A percentile compares a stretch with the other conserved stretches of the same genome.
Conservation (phyloP, 2,888 invertebrate genomes). For the Hirtodrosophila trivittata region DNA sequence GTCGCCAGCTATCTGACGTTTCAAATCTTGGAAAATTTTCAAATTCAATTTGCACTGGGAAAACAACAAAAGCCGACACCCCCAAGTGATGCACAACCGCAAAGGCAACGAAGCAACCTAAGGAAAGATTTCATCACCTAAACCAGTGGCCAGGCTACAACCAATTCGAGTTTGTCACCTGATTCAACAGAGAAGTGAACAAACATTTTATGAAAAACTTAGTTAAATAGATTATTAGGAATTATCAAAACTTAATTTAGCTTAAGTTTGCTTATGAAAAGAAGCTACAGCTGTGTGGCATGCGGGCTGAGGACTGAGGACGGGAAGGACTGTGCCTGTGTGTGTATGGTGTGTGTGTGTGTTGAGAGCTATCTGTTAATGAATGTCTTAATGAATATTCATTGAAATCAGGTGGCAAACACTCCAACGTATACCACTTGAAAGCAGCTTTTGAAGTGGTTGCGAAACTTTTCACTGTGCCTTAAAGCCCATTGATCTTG, state of each 20-base stretch:
- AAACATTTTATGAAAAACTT: conserved; percentile 72
- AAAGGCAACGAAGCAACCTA: conserved; percentile 9
- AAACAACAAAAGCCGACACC: conserved; percentile 58
- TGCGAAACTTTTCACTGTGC: conserved; percentile 61
- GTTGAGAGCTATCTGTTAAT: conserved; percentile 42
- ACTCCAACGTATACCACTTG: conserved; percentile 55
- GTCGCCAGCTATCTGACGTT: conserved; percentile 57
- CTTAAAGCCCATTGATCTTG: conserved; percentile 74
- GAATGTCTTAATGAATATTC: conserved; percentile 41
- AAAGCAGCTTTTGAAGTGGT: conserved; percentile 75
- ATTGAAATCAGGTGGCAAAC: conserved; percentile 66
- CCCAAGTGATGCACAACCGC: conserved; percentile 17
- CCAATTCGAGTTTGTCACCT: conserved; percentile 38
- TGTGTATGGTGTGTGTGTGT: too few species aligned
- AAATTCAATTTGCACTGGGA: conserved; percentile 72
- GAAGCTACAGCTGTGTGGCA: conserved; percentile 25
- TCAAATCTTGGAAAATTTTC: conserved; percentile 68
- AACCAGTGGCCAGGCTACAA: conserved; percentile 8
- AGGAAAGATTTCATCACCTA: conserved; percentile 6
- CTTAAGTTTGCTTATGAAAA: conserved; percentile 58
- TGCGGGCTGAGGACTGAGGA: conserved; percentile 51
- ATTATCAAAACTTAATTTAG: conserved; percentile 81
- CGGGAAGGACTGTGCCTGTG: background rate
- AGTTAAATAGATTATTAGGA: conserved; percentile 80
- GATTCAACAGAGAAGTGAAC: conserved; percentile 64